phyloP scores from a whole-genome alignment of 2,888 invertebrate genomes.

The Apodemia zela region DNA sequence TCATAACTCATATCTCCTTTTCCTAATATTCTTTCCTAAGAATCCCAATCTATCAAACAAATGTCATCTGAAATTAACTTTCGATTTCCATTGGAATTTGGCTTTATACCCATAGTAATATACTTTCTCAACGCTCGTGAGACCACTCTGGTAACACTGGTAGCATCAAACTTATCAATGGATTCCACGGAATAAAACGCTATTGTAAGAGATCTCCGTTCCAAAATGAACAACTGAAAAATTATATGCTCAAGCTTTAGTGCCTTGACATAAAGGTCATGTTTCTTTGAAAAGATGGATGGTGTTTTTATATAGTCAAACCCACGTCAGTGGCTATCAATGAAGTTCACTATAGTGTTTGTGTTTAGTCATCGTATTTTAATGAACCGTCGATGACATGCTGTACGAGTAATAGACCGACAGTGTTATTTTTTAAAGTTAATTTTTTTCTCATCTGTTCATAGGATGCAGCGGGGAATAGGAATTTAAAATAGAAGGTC shows the following conservation, averaged over 20 bases:
- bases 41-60: slow-evolving; percentile 7
- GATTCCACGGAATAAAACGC: slow-evolving; percentile 75
- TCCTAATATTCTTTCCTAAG: not conserved
- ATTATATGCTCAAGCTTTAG: slow-evolving; percentile 42
- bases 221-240: slow-evolving; percentile 55
- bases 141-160: slow-evolving; percentile 74
- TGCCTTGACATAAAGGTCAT: slow-evolving; percentile 39
- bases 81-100: slow-evolving; percentile 37
- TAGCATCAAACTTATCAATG: slow-evolving; percentile 78
- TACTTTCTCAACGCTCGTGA: slow-evolving; percentile 62
- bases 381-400: slow-evolving; percentile 80
- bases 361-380: slow-evolving; percentile 79
- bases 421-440: slow-evolving; percentile 75
- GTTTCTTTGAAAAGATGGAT: slow-evolving; percentile 39
- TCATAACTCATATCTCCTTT: no score
- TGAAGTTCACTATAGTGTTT: slow-evolving; percentile 77
- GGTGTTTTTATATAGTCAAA: slow-evolving; percentile 60
- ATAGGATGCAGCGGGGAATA: slow-evolving; percentile 41
- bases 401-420: slow-evolving; percentile 77
- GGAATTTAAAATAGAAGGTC: not conserved
- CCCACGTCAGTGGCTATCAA: slow-evolving; percentile 77
- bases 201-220: slow-evolving; percentile 71
- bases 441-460: slow-evolving; percentile 60
- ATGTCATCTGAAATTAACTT: slow-evolving; percentile 34
- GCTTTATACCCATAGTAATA: slow-evolving; percentile 45